Base-by-base conservation (phyloP, 2,797 vertebrate genomes). In the Rhinophrynus dorsalis region DNA sequence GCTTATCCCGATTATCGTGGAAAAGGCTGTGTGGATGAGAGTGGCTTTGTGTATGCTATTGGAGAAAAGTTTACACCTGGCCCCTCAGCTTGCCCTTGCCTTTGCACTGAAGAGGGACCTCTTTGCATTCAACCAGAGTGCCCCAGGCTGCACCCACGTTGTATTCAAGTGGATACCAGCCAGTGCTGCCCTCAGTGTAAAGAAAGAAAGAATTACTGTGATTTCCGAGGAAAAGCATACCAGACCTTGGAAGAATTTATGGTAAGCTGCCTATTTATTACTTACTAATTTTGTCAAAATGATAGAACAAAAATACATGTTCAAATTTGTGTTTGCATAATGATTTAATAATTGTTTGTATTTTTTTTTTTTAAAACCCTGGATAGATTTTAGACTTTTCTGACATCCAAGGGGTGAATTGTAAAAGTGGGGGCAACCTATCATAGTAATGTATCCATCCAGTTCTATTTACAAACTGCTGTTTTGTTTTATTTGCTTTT, bases 21-120 rank as follows among this genome's bases (percentile, higher is more conserved):
- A 2, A 99, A 99, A 61, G 97, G 96, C 71, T 99, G 97, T 73
- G 94, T 99, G 91, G 97, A 99, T 1, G 97, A 99, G 82, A 98
- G 93, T 2, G 97, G 97, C 80, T 99, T 98, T 70, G 95, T 98
- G 68, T 99, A 96, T 0, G 94, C 95, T 55, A 96, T 99, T 3
- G 97, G 97, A 0, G 96, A 99, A 80, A 90, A 95, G 85, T 98
- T 99, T 58, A 93, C 94, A 0, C 97, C 97, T 0, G 97, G 97
- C 38, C 95, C 96, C 0, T 96, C 97, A 0, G 92, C 95, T 5
- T 99, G 97, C 81, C 97, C 97, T 6, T 99, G 97, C 80, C 89
- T 98, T 61, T 99, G 97, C 85, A 99, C 97, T 0, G 96, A 98
- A n/a, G 97, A 99, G 80, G 97, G 97, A 1, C 97, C 97, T 0